Base-by-base conservation (phyloP, 2,113 vertebrate genomes). In the Cettia cetti region DNA sequence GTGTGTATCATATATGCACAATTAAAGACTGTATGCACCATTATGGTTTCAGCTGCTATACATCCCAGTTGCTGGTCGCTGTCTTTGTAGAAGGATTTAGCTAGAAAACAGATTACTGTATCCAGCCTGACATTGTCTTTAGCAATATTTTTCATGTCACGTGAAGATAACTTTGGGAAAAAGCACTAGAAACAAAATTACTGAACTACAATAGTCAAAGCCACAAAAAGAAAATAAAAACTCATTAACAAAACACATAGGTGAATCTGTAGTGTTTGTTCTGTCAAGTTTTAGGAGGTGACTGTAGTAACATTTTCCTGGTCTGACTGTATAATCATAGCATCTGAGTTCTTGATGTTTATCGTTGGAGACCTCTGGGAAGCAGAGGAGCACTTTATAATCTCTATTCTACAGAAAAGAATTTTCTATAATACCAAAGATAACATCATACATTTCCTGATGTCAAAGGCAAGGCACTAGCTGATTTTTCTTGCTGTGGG, bases 1-100 rank as follows among this genome's bases (percentile, higher is more conserved):
- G 47, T 1, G 15, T 89, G 71, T 89, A 70, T 84, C 81, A 76
- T 35, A 35, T 71, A 92, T 35, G 78, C 83, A 74, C 71, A 92
- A 94, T 94, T 96, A 95, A 85, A 74, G 61, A 52, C 5, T 78
- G 52, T 52, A 85, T 1, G 83, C 86, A 87, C 68, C 88, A 81
- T 89, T 96, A 82, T 11, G 9, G 39, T 53, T 94, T 88, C 76
- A 91, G 74, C 86, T 91, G 89, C 66, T 89, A 9, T 39, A 22
- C n/a, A 31, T 53, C 70, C 57, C 16, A 30, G 37, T 91, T 89
- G 28, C 69, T 65, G 57, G n/a, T 33, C 64, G 70, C 63, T 86
- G 50, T 47, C 66, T 94, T 83, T 93, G 81, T 71, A 89, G 56
- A 52, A 82, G 31, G 39, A 68, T 92, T 88, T 92, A 96, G 39